phyloP scores from a whole-genome alignment of 2,113 vertebrate species.

The Verasper variegatus region DNA sequence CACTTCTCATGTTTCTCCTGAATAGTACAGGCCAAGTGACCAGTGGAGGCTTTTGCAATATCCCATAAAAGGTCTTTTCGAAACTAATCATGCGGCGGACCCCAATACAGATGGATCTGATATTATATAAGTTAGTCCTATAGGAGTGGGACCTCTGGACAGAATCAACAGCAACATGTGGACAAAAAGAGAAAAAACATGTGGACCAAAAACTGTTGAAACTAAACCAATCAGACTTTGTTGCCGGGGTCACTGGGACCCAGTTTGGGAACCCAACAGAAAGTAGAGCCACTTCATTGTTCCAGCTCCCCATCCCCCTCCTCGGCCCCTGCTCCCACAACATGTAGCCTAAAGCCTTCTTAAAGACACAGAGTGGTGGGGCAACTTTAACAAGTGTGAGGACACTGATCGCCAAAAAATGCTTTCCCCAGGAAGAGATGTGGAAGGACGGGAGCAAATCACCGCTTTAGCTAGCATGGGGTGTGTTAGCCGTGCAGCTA shows the following conservation, averaged over 20 bases:
- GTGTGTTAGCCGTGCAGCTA: background rate
- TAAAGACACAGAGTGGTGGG: slow-evolving; percentile 71
- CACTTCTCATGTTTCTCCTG: slow-evolving; percentile 41
- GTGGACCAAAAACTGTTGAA: background rate
- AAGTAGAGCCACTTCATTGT: slow-evolving; percentile 79
- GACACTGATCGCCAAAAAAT: slow-evolving; percentile 38
- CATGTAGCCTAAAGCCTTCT: slow-evolving; percentile 65
- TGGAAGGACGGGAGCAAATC: slow-evolving; percentile 25
- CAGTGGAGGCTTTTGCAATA: slow-evolving; percentile 20
- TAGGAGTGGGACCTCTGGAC: background rate
- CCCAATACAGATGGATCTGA: background rate
- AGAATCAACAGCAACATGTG: background rate
- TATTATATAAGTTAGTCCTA: background rate
- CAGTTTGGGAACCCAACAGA: slow-evolving; percentile 55
- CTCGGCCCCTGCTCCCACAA: slow-evolving; percentile 66
- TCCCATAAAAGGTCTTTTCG: background rate
- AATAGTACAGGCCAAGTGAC: background rate
- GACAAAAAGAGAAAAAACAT: background rate
- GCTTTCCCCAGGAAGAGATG: slow-evolving; percentile 18
- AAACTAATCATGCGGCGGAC: slow-evolving; percentile 7
- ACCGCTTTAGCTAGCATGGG: background rate
- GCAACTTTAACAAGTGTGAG: slow-evolving; percentile 58
- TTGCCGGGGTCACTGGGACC: slow-evolving; percentile 20
- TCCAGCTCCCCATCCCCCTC: slow-evolving; percentile 77
- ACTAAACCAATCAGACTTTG: background rate